Conservation (phyloP, 2,797 vertebrate genomes). For the Momotus momota region DNA sequence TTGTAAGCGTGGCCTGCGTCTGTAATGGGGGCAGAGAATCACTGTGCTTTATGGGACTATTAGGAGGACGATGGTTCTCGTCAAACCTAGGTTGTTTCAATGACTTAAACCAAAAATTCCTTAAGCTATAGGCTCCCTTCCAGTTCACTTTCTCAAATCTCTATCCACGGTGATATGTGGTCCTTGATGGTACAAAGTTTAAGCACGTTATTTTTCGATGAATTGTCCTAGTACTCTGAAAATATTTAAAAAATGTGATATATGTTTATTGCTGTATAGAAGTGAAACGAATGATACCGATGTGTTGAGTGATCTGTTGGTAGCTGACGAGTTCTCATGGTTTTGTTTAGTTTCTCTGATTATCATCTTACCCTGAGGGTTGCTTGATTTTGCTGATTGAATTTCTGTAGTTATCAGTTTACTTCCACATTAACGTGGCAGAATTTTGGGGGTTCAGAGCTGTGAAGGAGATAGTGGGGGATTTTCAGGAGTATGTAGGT, state of each 20-base stretch:
- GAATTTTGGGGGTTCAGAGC: neutral
- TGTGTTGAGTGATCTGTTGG: neutral
- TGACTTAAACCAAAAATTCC: neutral
- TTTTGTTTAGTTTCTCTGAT: neutral
- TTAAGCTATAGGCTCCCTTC: neutral
- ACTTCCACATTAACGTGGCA: neutral
- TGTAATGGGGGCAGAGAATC: neutral
- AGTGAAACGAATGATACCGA: neutral
- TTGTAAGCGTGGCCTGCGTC: neutral
- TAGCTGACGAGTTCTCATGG: neutral
- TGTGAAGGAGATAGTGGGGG: neutral
- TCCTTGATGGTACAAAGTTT: neutral
- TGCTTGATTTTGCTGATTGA: neutral
- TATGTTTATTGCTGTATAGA: neutral
- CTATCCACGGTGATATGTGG: neutral
- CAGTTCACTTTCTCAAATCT: neutral
- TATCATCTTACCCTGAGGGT: neutral
- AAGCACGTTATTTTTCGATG: neutral
- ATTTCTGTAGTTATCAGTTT: neutral
- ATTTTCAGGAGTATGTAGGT: neutral
- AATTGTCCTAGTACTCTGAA: neutral
- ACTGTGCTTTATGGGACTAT: neutral
- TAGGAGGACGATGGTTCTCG: neutral
- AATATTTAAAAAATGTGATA: neutral
- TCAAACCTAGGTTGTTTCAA: neutral